Evolutionary conservation across 2,797 vertebrate genomes (phyloP).

Genomic region (Gymnothorax javanicus): DNA sequence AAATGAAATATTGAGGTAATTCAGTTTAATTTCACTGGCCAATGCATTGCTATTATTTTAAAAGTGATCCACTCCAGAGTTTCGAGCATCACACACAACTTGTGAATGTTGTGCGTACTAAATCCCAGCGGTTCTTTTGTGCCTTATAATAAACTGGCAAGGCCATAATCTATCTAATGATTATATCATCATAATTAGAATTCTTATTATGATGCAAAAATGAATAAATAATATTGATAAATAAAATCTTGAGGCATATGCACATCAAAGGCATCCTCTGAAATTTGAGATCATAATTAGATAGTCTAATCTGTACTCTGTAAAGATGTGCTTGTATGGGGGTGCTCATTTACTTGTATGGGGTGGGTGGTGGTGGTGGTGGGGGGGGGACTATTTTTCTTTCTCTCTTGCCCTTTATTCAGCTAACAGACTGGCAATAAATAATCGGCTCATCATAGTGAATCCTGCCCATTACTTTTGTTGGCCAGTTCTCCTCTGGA

Average conservation of each 20-base stretch:
- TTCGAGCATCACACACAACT: neutral
- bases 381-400: neutral
- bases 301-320: slow-evolving; percentile 75
- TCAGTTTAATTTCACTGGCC: neutral
- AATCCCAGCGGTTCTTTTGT: neutral
- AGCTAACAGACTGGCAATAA: neutral
- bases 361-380: too few species aligned
- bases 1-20: neutral
- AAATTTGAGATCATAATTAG: slow-evolving; percentile 76
- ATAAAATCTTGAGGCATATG: slow-evolving; percentile 60
- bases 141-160: neutral
- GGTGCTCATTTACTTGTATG: neutral
- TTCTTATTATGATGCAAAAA: slow-evolving; percentile 67
- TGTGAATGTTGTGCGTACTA: neutral
- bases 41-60: neutral
- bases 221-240: neutral
- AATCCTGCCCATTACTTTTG: slow-evolving; percentile 4
- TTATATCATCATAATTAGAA: slow-evolving; percentile 72
- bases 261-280: slow-evolving; percentile 75
- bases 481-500: neutral
- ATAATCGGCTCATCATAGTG: neutral
- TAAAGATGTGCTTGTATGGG: slow-evolving; percentile 42
- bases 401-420: neutral
- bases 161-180: slow-evolving; percentile 2
- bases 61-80: neutral